Conservation (phyloP, 2,888 invertebrate genomes). For the Amorpha juglandis region DNA sequence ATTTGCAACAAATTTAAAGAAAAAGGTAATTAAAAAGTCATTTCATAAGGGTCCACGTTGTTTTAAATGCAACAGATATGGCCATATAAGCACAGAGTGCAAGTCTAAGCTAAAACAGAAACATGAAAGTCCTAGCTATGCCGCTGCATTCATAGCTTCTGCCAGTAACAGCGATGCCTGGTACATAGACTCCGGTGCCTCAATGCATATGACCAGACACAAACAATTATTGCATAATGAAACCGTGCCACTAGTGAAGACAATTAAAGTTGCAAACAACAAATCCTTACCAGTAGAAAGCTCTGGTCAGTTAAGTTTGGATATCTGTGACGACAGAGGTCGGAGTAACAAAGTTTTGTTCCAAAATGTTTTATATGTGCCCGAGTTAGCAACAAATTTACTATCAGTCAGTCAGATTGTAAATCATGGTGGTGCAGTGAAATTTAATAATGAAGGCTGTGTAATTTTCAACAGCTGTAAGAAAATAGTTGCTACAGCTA, state of each 20-base stretch:
- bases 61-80: too few species aligned
- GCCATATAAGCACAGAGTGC: too few species aligned
- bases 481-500: slow-evolving; percentile 28
- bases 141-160: too few species aligned
- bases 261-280: not conserved
- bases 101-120: too few species aligned
- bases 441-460: slow-evolving; percentile 23
- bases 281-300: not conserved
- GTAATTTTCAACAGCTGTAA: slow-evolving; percentile 27
- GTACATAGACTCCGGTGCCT: slow-evolving; percentile 28
- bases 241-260: not conserved
- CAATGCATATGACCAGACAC: slow-evolving; percentile 27
- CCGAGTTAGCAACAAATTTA: slow-evolving; percentile 32
- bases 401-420: slow-evolving; percentile 35
- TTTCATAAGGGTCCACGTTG: too few species aligned
- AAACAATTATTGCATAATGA: too few species aligned
- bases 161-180: not conserved
- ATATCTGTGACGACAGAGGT: not conserved
- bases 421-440: slow-evolving; percentile 30
- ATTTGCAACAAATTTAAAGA: too few species aligned
- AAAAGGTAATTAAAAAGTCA: too few species aligned
- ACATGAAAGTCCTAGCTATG: too few species aligned
- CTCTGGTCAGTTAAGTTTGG: not conserved
- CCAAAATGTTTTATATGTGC: slow-evolving; percentile 32
- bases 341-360: not conserved